A percentile compares a stretch with the other conserved stretches of the same genome.
phyloP scores from a whole-genome alignment of 2,113 vertebrate species.

The Amazona vittata region DNA sequence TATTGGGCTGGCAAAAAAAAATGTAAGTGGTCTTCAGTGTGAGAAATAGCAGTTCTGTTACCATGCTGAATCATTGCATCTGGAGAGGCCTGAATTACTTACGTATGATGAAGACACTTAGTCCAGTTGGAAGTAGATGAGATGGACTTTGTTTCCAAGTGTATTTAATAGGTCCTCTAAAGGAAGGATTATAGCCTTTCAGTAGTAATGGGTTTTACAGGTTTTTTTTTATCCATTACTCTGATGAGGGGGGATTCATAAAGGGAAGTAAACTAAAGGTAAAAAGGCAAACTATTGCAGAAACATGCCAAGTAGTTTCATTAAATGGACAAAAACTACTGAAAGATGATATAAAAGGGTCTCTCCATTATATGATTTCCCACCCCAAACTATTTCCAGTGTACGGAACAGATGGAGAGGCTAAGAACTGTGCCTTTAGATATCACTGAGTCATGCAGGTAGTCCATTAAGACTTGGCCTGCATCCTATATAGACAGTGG shows the following conservation, averaged over 20 bases:
- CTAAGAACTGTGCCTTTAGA: not conserved
- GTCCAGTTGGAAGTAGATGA: not conserved
- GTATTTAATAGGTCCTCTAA: not conserved
- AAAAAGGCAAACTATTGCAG: not conserved
- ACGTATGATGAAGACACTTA: too few species aligned
- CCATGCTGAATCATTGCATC: not conserved
- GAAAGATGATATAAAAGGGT: not conserved
- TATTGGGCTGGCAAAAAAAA: too few species aligned
- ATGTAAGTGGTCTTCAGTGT: fast-evolving
- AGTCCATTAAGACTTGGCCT: conserved; percentile 36
- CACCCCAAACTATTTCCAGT: not conserved
- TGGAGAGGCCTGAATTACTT: not conserved
- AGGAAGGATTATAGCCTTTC: not conserved
- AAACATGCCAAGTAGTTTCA: not conserved
- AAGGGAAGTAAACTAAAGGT: not conserved
- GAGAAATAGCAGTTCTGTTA: not conserved
- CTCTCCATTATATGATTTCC: not conserved
- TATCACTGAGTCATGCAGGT: conserved; percentile 13
- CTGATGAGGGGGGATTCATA: not conserved
- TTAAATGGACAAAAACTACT: not conserved
- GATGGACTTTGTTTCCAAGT: not conserved
- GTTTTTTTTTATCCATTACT: not conserved
- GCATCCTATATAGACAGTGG: not conserved
- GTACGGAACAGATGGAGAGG: not conserved
- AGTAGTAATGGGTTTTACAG: not conserved